Evolutionary conservation across 23 tunicate genomes (phyloP), one percentile per base, ranked within the genome.

Genomic region (Trididemnum clinides): DNA sequence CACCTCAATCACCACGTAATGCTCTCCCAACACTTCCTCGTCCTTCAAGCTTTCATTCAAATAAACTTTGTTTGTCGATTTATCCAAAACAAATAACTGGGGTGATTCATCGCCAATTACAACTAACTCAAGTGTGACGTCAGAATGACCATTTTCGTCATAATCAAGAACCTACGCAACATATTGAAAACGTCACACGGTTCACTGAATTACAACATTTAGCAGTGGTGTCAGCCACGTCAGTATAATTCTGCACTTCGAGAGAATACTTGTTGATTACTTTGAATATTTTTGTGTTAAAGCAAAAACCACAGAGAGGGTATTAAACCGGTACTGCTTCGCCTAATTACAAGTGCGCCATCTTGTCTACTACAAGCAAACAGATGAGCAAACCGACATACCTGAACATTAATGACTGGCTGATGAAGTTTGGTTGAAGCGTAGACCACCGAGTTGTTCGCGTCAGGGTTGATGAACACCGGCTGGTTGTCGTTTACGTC

Each of bases 401-500:
- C 66, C 66, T 59, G 66, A 19, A 59, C 27, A 5, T 15, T 59
- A 10, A 59, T 59, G 22, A 59, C 22, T 15, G 66, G 66, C 22
- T 59, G 66, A 28, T 59, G 27, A 12, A 59, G 66, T 10, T 19
- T 25, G 0, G 87, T 87, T 0, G 97, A 87, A 15, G 97, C 91
- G 49, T 64, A 83, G 0, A 86, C 88, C 29, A 74, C 71, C 2
- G 84, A 34, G 59, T 92, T 84, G 71, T 92, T 90, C 28, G 33
- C 54, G 1, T 82, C 50, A 22, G 92, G 97, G 31, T 77, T 78
- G n/a, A 50, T 62, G 50, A 92, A 92, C 5, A 88, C 28, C 1
- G 97, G 97, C 18, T 30, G 57, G 70, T 92, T 92, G 59, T 92
- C 97, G 71, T 92, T 92, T 10, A 84, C 84, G 57, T 92, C 97